Conservation (phyloP, 2,888 invertebrate species). For the Drosophila trichaetosa region DNA sequence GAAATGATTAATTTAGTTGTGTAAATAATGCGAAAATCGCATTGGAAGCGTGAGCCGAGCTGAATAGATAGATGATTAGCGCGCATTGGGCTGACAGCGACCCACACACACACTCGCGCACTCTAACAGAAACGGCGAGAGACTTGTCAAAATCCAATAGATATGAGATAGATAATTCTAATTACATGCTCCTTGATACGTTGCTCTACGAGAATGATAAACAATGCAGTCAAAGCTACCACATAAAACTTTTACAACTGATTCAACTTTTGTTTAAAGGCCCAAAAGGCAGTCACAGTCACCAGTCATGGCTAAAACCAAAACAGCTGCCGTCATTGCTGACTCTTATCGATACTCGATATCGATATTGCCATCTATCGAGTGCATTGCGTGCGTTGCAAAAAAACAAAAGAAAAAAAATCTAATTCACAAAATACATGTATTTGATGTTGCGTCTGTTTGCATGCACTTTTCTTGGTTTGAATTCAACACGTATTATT, state of each 20-base stretch:
- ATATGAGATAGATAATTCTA: constrained; percentile 9
- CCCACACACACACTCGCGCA: constrained; percentile 24
- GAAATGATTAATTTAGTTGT: constrained; percentile 65
- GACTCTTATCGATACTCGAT: constrained; percentile 49
- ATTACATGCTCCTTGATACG: constrained; percentile 13
- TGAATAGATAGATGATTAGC: constrained; percentile 50
- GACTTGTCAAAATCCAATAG: constrained; percentile 42
- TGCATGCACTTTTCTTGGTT: constrained; percentile 3
- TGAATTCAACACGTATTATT: constrained; percentile 28
- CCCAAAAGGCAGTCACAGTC: constrained; percentile 51
- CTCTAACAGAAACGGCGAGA: constrained; percentile 17
- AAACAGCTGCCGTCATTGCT: constrained; percentile 74
- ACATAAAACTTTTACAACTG: constrained; percentile 34
- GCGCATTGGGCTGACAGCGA: constrained; percentile 51
- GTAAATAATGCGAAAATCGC: constrained; percentile 59
- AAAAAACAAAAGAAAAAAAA: constrained; percentile 30
- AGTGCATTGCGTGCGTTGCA: constrained; percentile 61
- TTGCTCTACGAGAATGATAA: constrained; percentile 3
- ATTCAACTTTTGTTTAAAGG: constrained; percentile 33
- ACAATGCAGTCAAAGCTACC: constrained; percentile 6
- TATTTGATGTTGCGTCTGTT: not conserved
- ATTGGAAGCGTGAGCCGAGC: constrained; percentile 46
- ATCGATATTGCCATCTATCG: constrained; percentile 64
- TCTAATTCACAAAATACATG: constrained; percentile 27
- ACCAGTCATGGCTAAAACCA: constrained; percentile 63